A percentile compares a stretch with the other conserved stretches of the same genome.
These are phyloP conservation scores for Spilosoma lubricipeda DNA, from an alignment of 2,888 invertebrate genomes.

Conservation along the genomic window DNA sequence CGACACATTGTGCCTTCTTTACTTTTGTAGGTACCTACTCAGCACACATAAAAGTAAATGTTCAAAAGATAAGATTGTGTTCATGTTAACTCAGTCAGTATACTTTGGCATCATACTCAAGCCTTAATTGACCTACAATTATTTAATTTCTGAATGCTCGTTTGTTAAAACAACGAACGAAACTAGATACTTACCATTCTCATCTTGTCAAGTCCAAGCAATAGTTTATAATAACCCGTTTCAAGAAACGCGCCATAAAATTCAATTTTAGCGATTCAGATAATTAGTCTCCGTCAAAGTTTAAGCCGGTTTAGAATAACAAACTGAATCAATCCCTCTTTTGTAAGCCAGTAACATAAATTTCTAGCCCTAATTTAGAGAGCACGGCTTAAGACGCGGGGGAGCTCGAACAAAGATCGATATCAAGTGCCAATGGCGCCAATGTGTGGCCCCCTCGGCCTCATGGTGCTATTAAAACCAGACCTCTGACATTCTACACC, in stretches of 20 bases:
- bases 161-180: constrained; percentile 1
- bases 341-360: constrained; percentile 75
- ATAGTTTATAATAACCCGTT: constrained; percentile 38
- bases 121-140: constrained; percentile 22
- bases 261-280: constrained; percentile 52
- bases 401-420: constrained; percentile 82
- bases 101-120: constrained; percentile 25
- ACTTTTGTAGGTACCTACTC: constrained; percentile 29
- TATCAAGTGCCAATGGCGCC: constrained; percentile 80
- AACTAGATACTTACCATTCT: not conserved
- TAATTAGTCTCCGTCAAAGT: constrained; percentile 61
- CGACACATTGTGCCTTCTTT: constrained; percentile 14
- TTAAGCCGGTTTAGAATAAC: constrained; percentile 56
- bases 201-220: constrained; percentile 18
- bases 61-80: constrained; percentile 47
- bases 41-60: constrained; percentile 48
- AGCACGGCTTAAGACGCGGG: constrained; percentile 75
- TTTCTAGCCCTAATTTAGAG: constrained; percentile 77
- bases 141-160: constrained; percentile 2
- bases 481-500: constrained; percentile 70
- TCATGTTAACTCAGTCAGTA: constrained; percentile 31
- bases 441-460: constrained; percentile 75
- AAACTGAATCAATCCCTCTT: constrained; percentile 60
- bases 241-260: constrained; percentile 32
- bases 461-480: constrained; percentile 63